Evolutionary conservation across 2,888 invertebrate species (phyloP).

Genomic region (Yponomeuta evonymella): DNA sequence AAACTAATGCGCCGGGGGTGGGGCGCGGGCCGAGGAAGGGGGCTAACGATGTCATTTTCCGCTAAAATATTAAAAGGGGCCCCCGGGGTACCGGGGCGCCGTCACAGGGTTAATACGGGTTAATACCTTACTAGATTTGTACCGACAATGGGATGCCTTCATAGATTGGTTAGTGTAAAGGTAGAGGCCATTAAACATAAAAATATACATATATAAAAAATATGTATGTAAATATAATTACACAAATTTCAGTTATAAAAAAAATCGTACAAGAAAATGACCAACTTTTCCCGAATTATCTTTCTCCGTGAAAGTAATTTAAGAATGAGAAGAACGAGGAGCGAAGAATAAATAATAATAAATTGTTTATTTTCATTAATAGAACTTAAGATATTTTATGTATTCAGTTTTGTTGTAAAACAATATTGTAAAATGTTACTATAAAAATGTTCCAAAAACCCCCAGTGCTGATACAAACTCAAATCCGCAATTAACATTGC

Average conservation of each 20-base stretch:
- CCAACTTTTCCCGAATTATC: too few species aligned
- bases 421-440: not conserved
- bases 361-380: not conserved
- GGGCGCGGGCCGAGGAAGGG: conserved; percentile 7
- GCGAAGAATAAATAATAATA: too few species aligned
- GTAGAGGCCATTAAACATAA: not conserved
- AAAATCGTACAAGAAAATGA: too few species aligned
- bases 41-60: conserved; percentile 50
- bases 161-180: not conserved
- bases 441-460: not conserved
- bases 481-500: conserved; percentile 2
- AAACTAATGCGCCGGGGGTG: conserved; percentile 54
- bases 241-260: too few species aligned
- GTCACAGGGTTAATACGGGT: conserved; percentile 57
- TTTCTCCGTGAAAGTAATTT: too few species aligned
- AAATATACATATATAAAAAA: too few species aligned
- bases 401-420: not conserved
- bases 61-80: conserved; percentile 67
- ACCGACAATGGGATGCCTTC: not conserved
- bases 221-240: too few species aligned
- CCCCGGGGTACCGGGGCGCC: conserved; percentile 45
- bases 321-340: too few species aligned
- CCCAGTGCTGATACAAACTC: not conserved
- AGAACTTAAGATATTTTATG: not conserved
- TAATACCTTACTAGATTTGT: conserved; percentile 1